Conservation (phyloP, 1,140 invertebrate genomes). For the Cydia splendana region DNA sequence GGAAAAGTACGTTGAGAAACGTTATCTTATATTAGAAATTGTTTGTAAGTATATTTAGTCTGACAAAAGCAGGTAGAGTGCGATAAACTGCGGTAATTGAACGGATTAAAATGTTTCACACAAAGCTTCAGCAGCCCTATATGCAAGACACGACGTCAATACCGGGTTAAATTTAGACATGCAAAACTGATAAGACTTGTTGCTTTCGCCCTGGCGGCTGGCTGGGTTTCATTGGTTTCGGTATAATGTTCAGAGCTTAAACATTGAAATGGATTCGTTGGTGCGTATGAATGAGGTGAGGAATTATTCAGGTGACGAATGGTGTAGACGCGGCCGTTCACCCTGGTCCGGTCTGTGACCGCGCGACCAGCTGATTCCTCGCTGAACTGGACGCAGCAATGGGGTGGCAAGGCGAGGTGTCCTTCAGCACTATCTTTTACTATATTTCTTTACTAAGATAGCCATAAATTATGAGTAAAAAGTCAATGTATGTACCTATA, state of each 20-base stretch:
- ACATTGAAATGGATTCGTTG: constrained; percentile 69
- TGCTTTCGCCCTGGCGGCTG: constrained; percentile 28
- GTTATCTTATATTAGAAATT: no score
- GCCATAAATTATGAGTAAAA: no score
- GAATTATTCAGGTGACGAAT: constrained; percentile 70
- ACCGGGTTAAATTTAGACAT: constrained; percentile 29
- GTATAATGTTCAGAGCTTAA: constrained; percentile 57
- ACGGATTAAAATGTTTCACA: background rate
- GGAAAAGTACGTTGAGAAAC: no score
- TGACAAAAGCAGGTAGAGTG: no score
- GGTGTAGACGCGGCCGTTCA: constrained; percentile 51
- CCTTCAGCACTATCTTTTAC: background rate
- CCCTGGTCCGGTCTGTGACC: constrained; percentile 62
- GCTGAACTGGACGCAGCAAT: background rate
- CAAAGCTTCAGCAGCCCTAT: background rate
- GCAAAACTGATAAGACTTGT: constrained; percentile 31
- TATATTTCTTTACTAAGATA: no score
- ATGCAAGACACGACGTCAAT: constrained; percentile 16
- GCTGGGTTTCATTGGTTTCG: constrained; percentile 52
- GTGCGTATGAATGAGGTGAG: constrained; percentile 68
- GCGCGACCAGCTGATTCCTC: constrained; percentile 65
- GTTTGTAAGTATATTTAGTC: no score
- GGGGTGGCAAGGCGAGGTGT: background rate
- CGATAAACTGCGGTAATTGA: no score
- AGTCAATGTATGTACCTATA: no score